phyloP scores from a whole-genome alignment of 2,797 vertebrate species.

The Apodemus agrarius region DNA sequence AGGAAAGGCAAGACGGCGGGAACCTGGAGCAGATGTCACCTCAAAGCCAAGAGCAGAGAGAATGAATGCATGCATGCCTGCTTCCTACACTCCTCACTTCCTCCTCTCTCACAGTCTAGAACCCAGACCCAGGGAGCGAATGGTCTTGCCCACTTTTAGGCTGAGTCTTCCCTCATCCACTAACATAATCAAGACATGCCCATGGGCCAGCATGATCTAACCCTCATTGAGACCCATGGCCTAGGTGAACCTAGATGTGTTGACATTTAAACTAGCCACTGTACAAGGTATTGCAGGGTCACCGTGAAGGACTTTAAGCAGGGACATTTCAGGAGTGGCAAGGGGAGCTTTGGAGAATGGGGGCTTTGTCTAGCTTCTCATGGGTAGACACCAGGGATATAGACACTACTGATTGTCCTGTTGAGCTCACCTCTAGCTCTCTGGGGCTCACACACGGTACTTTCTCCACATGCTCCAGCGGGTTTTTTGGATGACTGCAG shows the following conservation, averaged over 20 bases:
- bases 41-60: neutral
- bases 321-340: neutral
- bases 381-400: neutral
- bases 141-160: too few relatives aligned
- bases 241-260: neutral
- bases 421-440: too few relatives aligned
- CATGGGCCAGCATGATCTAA: neutral
- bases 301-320: neutral
- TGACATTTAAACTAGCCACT: neutral
- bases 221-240: neutral
- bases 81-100: neutral
- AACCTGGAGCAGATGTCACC: neutral
- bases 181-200: neutral
- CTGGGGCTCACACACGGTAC: neutral
- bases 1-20: neutral
- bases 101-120: neutral
- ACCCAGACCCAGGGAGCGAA: neutral
- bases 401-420: neutral
- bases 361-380: neutral
- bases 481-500: neutral
- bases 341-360: neutral
- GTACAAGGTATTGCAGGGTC: neutral
- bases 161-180: neutral
- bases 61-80: neutral
- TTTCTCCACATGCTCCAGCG: accelerated